Percentiles rank a stretch among this genome's conserved stretches.
phyloP scores from a whole-genome alignment of 2,113 vertebrate species.

The Zapornia atra region DNA sequence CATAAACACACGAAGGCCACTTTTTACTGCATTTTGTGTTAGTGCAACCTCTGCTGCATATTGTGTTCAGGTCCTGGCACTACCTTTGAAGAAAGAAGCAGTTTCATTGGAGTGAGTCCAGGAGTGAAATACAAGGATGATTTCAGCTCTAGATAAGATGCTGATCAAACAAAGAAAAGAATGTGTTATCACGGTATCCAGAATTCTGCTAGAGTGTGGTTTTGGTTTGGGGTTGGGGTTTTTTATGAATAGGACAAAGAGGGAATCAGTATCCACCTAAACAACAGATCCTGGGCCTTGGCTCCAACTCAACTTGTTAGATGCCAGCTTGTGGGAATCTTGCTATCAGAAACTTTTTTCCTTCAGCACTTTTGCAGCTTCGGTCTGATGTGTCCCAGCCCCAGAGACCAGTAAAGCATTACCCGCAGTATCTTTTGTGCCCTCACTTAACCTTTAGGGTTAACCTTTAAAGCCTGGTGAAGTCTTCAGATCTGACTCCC shows the following conservation, averaged over 20 bases:
- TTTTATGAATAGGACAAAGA: background rate
- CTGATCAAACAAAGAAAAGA: background rate
- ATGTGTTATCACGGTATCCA: background rate
- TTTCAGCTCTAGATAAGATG: constrained; percentile 5
- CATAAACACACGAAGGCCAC: background rate
- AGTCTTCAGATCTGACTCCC: background rate
- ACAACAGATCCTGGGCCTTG: background rate
- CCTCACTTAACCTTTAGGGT: background rate
- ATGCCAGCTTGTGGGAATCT: background rate
- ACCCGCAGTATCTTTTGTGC: background rate
- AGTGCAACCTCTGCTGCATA: background rate
- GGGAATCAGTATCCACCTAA: background rate
- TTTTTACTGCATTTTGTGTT: background rate
- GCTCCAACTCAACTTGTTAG: background rate
- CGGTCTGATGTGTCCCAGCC: background rate
- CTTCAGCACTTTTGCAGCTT: background rate
- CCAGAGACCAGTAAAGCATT: background rate
- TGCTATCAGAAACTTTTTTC: background rate
- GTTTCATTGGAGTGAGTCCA: background rate
- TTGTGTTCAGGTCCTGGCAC: background rate
- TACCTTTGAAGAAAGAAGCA: constrained; percentile 17
- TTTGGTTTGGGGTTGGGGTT: background rate
- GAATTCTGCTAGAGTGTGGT: background rate
- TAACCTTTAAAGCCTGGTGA: background rate
- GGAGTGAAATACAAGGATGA: background rate